Evolutionary conservation across 2,888 invertebrate genomes (phyloP).

Genomic region (Antheraea assamensis): DNA sequence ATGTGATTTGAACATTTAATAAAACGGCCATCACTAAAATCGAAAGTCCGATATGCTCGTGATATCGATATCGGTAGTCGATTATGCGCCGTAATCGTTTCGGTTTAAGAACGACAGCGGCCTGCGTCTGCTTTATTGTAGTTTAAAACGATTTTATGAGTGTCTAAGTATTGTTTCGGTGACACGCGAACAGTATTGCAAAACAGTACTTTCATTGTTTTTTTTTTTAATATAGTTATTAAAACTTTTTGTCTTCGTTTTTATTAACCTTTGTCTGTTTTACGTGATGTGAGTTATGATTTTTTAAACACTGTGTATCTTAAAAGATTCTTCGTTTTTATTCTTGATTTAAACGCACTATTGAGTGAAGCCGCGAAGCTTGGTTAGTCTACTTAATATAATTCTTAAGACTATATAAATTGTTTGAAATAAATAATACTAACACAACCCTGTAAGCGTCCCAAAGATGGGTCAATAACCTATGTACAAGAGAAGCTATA

Average conservation of each 20-base stretch:
- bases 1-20: slow-evolving; percentile 11
- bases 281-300: no score
- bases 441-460: no score
- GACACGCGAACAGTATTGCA: slow-evolving; percentile 2
- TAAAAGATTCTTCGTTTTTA: no score
- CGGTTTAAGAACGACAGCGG: slow-evolving; percentile 1
- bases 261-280: no score
- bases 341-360: no score
- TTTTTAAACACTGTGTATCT: no score
- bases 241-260: not conserved
- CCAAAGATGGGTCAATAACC: no score
- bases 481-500: no score
- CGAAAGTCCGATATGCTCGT: slow-evolving; percentile 12
- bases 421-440: no score
- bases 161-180: not conserved
- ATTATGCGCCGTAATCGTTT: not conserved
- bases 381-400: no score
- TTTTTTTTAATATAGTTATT: not conserved
- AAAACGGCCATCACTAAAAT: slow-evolving; percentile 8
- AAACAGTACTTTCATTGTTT: not conserved
- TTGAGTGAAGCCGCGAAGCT: no score
- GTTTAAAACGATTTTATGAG: slow-evolving; percentile 4
- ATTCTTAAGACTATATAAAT: no score
- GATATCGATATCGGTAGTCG: slow-evolving; percentile 1
- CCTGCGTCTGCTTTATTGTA: not conserved